These are phyloP conservation scores for Willisornis vidua DNA, from an alignment of 2,113 vertebrate genomes.

Conservation along the genomic window DNA sequence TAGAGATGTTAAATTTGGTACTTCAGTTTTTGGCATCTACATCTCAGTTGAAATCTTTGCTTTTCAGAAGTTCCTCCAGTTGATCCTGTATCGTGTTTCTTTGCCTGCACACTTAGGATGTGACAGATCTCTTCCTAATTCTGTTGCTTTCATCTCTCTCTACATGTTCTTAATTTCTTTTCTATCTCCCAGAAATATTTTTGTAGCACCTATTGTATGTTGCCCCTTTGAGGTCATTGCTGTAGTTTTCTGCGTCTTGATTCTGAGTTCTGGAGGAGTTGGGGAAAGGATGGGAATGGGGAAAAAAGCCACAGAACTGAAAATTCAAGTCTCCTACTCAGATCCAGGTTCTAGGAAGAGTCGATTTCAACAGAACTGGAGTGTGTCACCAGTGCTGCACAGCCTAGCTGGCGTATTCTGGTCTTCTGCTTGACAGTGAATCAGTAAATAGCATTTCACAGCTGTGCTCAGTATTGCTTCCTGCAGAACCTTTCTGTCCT, in stretches of 20 bases:
- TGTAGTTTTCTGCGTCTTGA: background rate
- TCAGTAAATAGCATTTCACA: background rate
- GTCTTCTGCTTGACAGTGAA: background rate
- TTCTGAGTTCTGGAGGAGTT: background rate
- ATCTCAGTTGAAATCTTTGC: background rate
- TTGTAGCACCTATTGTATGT: fast-evolving
- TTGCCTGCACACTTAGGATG: background rate
- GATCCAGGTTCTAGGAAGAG: background rate
- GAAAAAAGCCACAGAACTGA: background rate
- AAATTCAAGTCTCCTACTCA: background rate
- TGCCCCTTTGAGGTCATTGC: background rate
- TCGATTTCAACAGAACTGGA: background rate
- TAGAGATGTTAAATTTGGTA: background rate
- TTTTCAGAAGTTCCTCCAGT: background rate
- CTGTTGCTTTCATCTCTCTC: background rate
- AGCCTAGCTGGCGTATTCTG: background rate
- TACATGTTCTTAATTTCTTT: background rate
- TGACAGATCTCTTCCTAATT: background rate
- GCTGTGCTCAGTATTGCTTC: background rate
- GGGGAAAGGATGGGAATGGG: background rate
- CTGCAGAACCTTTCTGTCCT: background rate
- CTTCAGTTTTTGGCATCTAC: background rate
- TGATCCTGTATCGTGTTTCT: background rate
- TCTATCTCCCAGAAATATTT: background rate
- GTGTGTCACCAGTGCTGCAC: background rate